Conservation (phyloP, 2,888 invertebrate species). For the Halocaridina rubra region DNA sequence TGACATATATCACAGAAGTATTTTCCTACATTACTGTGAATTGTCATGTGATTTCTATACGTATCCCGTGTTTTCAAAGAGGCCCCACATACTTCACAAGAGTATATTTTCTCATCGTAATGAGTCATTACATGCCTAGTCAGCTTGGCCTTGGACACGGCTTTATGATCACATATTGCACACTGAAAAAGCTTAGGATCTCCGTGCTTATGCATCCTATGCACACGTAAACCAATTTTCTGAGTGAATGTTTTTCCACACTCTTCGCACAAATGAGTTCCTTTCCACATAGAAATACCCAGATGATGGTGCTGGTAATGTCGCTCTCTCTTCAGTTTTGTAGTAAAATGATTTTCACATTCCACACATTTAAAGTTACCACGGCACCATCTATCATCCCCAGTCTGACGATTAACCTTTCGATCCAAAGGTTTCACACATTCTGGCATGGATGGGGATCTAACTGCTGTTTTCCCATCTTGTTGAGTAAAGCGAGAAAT, state of each 20-base stretch:
- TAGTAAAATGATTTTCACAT: constrained; percentile 30
- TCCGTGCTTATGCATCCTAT: constrained; percentile 49
- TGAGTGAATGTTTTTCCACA: constrained; percentile 48
- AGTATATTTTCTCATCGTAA: neutral
- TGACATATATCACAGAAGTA: constrained; percentile 68
- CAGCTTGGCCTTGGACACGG: constrained; percentile 37
- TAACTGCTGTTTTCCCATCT: too few species aligned
- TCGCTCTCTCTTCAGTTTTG: constrained; percentile 34
- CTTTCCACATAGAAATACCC: constrained; percentile 33
- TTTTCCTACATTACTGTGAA: constrained; percentile 69
- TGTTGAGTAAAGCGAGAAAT: too few species aligned
- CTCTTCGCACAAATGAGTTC: constrained; percentile 31
- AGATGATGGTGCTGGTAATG: constrained; percentile 37
- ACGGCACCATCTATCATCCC: constrained; percentile 29
- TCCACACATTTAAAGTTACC: constrained; percentile 21
- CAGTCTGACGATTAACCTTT: neutral
- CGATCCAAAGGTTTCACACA: neutral
- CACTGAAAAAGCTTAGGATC: constrained; percentile 40
- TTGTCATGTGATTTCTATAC: constrained; percentile 66
- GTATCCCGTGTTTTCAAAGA: constrained; percentile 39
- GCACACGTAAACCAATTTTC: constrained; percentile 35
- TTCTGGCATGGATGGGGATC: too few species aligned
- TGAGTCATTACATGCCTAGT: constrained; percentile 33
- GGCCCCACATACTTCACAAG: constrained; percentile 35
- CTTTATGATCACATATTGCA: neutral